These are phyloP conservation scores for Formicarius rufipectus DNA, from an alignment of 2,113 vertebrate genomes.

Conservation along the genomic window DNA sequence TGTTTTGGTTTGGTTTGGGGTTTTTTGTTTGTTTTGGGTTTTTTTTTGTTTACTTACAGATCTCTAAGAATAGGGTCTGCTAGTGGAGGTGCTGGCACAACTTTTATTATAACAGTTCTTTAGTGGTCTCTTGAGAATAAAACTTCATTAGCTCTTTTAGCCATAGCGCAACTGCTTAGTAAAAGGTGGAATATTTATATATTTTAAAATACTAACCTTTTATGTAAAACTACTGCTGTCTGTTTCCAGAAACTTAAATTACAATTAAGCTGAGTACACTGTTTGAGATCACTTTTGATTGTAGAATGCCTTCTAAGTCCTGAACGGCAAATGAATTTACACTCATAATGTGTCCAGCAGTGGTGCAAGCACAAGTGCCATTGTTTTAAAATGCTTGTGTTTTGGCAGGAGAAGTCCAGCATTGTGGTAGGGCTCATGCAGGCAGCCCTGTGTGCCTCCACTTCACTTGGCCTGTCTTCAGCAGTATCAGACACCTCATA, in stretches of 20 bases:
- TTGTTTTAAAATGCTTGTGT: background rate
- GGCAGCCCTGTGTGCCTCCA: background rate
- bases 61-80: background rate
- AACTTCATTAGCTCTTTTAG: background rate
- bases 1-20: background rate
- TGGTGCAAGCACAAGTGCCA: background rate
- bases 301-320: background rate
- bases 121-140: background rate
- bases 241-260: background rate
- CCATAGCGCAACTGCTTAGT: background rate
- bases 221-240: background rate
- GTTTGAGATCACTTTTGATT: background rate
- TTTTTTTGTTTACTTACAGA: background rate
- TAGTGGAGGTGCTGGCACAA: background rate
- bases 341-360: background rate
- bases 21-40: background rate
- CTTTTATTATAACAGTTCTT: background rate
- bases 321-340: background rate
- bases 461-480: background rate
- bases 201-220: background rate
- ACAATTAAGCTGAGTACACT: background rate
- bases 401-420: background rate
- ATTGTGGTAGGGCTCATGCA: background rate
- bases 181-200: background rate
- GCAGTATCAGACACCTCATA: background rate